Conservation (phyloP, 2,888 invertebrate species). For the Polydrusus tereticollis region DNA sequence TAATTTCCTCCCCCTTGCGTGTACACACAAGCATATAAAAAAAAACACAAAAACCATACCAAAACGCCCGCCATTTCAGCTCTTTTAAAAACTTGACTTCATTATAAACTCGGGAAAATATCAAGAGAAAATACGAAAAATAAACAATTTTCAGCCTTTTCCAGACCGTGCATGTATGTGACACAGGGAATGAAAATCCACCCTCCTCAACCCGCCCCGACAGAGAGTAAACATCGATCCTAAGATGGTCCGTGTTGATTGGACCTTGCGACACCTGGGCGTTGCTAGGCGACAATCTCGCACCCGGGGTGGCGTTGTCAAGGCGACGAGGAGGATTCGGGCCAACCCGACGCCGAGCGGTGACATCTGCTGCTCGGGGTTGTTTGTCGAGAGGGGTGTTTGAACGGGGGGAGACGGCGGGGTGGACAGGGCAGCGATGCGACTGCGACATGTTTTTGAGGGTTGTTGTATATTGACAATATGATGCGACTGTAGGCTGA, state of each 20-base stretch:
- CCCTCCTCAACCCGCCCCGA: conserved; percentile 37
- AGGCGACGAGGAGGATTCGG: conserved; percentile 52
- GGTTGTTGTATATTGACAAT: conserved; percentile 18
- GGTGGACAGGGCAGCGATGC: not conserved
- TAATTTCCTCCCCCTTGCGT: too few species aligned
- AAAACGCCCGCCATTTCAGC: conserved; percentile 9
- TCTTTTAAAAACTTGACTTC: conserved; percentile 26
- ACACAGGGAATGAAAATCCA: conserved; percentile 27
- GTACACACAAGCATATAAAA: too few species aligned
- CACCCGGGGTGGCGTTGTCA: conserved; percentile 57
- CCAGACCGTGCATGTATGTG: conserved; percentile 30
- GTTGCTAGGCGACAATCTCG: conserved; percentile 64
- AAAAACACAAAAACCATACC: conserved; percentile 8
- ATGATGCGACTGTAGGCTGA: conserved; percentile 31
- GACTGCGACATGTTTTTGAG: conserved; percentile 27
- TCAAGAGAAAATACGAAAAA: conserved; percentile 28
- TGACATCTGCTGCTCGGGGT: conserved; percentile 44
- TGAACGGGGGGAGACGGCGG: conserved; percentile 4
- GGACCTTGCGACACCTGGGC: conserved; percentile 67
- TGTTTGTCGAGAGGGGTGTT: conserved; percentile 18
- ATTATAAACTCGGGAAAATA: conserved; percentile 1
- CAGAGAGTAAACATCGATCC: conserved; percentile 66
- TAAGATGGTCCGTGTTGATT: conserved; percentile 67
- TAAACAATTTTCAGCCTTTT: conserved; percentile 35
- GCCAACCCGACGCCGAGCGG: conserved; percentile 49